Percentiles rank a stretch among this genome's conserved stretches.
Evolutionary conservation across 2,888 invertebrate species (phyloP).

Genomic region (Papilio protenor): DNA sequence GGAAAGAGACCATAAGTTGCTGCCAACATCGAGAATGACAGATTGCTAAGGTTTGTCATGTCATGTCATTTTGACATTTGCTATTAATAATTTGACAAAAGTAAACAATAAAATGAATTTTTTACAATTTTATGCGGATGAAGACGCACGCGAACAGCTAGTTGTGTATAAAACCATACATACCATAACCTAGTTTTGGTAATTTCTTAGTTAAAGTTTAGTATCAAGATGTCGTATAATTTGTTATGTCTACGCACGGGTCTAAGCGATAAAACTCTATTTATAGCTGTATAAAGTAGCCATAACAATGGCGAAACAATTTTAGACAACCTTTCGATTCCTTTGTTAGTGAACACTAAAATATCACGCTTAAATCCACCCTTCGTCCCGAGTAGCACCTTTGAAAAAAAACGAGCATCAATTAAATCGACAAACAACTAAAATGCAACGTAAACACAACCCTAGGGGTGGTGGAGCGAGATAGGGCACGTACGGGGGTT

Average conservation of each 20-base stretch:
- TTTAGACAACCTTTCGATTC: constrained; percentile 12
- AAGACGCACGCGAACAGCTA: too few species aligned
- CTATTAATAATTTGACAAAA: too few species aligned
- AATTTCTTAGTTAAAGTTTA: not conserved
- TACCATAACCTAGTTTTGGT: not conserved
- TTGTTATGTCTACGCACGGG: constrained; percentile 8
- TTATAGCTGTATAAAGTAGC: not conserved
- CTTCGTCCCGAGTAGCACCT: constrained; percentile 39
- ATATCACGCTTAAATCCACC: constrained; percentile 7
- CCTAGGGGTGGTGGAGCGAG: constrained; percentile 68
- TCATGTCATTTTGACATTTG: too few species aligned
- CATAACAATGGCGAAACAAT: constrained; percentile 1
- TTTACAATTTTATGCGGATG: too few species aligned
- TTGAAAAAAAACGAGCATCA: constrained; percentile 55
- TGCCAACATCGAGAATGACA: too few species aligned
- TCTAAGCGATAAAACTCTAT: constrained; percentile 1
- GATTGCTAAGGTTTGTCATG: too few species aligned
- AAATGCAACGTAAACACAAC: constrained; percentile 80
- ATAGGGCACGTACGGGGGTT: constrained; percentile 73
- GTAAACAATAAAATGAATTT: too few species aligned
- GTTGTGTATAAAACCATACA: too few species aligned
- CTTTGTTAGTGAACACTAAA: constrained; percentile 31
- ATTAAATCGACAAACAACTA: constrained; percentile 73
- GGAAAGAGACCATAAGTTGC: too few species aligned
- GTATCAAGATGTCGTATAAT: not conserved